Conservation (phyloP, 2,797 vertebrate genomes). For the Lithobates pipiens region DNA sequence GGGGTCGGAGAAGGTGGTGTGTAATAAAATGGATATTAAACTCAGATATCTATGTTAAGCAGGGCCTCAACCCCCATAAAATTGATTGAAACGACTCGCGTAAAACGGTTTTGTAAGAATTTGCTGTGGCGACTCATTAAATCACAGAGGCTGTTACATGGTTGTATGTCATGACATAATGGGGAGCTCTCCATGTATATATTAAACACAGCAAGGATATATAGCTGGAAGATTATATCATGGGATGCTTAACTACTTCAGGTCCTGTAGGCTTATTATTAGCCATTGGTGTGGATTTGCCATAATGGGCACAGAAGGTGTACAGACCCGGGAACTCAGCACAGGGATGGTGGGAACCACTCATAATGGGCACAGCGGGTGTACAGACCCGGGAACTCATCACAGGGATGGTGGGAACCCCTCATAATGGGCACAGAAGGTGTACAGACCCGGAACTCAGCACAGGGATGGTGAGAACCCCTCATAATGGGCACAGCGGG, state of each 20-base stretch:
- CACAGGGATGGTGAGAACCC: no score
- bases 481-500: no score
- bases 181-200: not conserved
- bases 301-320: no score
- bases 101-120: slow-evolving; percentile 42
- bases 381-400: no score
- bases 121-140: slow-evolving; percentile 14
- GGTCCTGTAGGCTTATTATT: not conserved
- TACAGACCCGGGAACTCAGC: no score
- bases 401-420: no score
- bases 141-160: not conserved
- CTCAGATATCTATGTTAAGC: slow-evolving; percentile 43
- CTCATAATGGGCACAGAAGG: no score
- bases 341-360: no score
- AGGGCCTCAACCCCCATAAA: slow-evolving; percentile 24
- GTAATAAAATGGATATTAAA: slow-evolving; percentile 51
- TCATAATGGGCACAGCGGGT: no score
- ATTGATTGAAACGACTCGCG: slow-evolving; percentile 29
- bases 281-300: no score
- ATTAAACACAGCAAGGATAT: not conserved
- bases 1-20: slow-evolving; percentile 22
- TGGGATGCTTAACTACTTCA: not conserved
- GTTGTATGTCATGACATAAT: slow-evolving; percentile 20
- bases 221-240: no score
- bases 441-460: no score